phyloP scores from a whole-genome alignment of 2,113 vertebrate genomes.

The Clupea harengus region DNA sequence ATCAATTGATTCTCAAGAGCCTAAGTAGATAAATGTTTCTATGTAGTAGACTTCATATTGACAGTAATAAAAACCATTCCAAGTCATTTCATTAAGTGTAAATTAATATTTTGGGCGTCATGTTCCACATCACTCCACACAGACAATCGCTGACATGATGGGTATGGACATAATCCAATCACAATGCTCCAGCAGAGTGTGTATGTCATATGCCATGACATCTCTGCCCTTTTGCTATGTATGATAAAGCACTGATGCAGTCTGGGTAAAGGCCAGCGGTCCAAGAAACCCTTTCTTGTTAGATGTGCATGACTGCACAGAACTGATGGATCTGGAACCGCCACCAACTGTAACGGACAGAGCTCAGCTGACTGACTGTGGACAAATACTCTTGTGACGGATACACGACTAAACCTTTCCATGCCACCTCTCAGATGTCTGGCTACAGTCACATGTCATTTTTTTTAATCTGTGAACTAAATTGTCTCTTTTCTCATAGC shows the following conservation, averaged over 20 bases:
- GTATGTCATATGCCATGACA: constrained; percentile 29
- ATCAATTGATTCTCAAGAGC: neutral
- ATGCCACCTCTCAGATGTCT: no score
- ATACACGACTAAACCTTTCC: neutral
- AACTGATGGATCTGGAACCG: neutral
- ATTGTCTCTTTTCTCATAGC: no score
- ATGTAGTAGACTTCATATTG: neutral
- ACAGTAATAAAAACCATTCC: neutral
- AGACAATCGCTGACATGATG: constrained; percentile 2
- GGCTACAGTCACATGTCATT: no score
- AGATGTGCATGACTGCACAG: constrained; percentile 27
- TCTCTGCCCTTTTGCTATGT: constrained; percentile 30
- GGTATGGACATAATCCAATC: neutral
- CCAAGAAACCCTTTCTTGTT: constrained; percentile 11
- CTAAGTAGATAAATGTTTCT: neutral
- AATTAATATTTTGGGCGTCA: neutral
- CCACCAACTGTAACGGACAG: neutral
- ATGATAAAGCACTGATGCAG: constrained; percentile 22
- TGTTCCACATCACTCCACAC: constrained; percentile 8
- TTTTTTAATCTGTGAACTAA: no score
- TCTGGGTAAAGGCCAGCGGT: constrained; percentile 36
- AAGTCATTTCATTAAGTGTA: neutral
- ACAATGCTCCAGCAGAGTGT: neutral
- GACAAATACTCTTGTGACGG: neutral
- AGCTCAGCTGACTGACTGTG: neutral